Base-by-base conservation (phyloP, 2,888 invertebrate genomes). In the Ectemnius cavifrons region DNA sequence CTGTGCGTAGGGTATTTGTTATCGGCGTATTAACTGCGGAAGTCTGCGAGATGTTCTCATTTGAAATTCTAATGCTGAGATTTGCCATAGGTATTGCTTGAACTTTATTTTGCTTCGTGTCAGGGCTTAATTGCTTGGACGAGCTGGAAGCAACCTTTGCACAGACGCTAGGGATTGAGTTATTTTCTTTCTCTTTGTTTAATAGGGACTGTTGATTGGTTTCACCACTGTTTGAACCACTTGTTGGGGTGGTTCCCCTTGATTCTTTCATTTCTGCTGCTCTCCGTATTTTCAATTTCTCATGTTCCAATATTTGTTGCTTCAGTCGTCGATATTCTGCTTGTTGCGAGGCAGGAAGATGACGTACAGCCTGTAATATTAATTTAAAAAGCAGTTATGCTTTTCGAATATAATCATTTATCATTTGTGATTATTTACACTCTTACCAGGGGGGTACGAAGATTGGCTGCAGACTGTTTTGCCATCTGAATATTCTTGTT, bases 251-350 rank as follows among this genome's bases (percentile, higher is more conserved):
- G n/a, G 16, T 52, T 2, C n/a, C 28, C 37, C 70, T 76, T 3
- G 62, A 56, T 37, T 0, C 72, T 0, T 66, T 83, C 71, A 45
- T 80, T 11, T 80, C 80, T 8, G 78, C 73, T 0, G 76, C 79
- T 63, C 78, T 79, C n/a, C 83, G 81, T 45, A 84, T 60, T 60
- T 85, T 88, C 28, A 85, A 69, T 62, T 86, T 87, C 75, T 91
- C 91, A 0, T 87, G 87, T 75, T 91, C 89, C 6, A 88, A 62
- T 37, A 91, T 89, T 72, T 90, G 86, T 62, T 89, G 89, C 65
- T 91, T 91, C 23, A 91, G 72, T 23, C 91, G 89, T 20, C 89
- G 89, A 74, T 91, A 92, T 69, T 91, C 91, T 76, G 91, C 90
- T 84, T 91, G 91, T 57, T 89, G 89, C 2, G 91, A 89, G 23